Base-by-base conservation (phyloP, 53 echinoderm and acorn worm genomes). In the Echinarachnius parma region DNA sequence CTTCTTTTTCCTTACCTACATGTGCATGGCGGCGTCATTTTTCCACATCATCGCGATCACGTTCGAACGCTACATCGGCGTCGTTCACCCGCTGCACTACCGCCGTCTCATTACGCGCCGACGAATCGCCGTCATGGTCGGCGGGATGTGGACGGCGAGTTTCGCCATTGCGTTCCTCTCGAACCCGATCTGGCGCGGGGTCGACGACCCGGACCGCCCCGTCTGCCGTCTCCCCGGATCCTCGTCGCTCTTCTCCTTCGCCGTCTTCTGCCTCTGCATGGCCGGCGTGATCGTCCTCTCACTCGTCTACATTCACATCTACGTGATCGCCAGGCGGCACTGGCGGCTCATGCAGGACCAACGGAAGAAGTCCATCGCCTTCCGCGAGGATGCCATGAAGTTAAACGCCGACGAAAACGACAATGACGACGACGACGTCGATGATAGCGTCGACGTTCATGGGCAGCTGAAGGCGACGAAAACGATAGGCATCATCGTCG, bases 21-120 rank as follows among this genome's bases (percentile, higher is more conserved):
- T 68, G 11, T 81, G 81, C 68, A 63, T 61, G 2, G 69, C 81
- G 0, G 81, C 81, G 26, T 86, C 81, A 11, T 64, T 81, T 16
- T 76, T 81, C 53, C 86, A 86, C 32, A 67, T 86, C 19, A 67
- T 86, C 25, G 86, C 86, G 25, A 77, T 86, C 48, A 86, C 86
- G 32, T 47, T 81, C 8, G 86, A 86, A 48, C 48, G 86, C 1
- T 84, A 64, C 42, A 21, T 84, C 32, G 84, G 78, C 15, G 74
- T 84, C 9, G 26, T 36, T 31, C 54, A 55, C 0, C 84, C 84
- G 11, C 28, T 84, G 9, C 62, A 57, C 60, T 78, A 84, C 52
- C 74, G 58, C 55, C 59, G 70, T 0, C 31, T 44, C 33, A 68
- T 84, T 46, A 78, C 72, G 3, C 62, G 55, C 5, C 16, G 55